Evolutionary conservation across 2,888 invertebrate species (phyloP).

Genomic region (Hemistola chrysoprasaria): DNA sequence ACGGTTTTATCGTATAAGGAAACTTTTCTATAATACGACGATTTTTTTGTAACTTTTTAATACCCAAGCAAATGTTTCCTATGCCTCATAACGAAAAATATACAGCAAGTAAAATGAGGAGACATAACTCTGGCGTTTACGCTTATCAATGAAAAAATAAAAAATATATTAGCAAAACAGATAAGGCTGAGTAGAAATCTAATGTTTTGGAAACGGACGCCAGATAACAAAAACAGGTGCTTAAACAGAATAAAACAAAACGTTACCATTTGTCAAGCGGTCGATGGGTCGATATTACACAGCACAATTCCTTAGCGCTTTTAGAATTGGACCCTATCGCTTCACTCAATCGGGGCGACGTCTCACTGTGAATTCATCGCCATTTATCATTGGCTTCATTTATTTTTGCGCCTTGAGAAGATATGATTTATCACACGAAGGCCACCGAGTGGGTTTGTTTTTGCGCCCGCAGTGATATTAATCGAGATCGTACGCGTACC

Average conservation of each 20-base stretch:
- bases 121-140: no score
- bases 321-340: conserved; percentile 53
- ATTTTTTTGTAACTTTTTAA: conserved; percentile 31
- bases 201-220: not conserved
- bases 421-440: conserved; percentile 79
- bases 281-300: conserved; percentile 12
- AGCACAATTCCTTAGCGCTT: conserved; percentile 30
- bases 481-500: conserved; percentile 78
- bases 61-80: conserved; percentile 11
- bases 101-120: no score
- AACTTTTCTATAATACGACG: conserved; percentile 33
- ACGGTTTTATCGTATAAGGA: conserved; percentile 38
- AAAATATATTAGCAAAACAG: not conserved
- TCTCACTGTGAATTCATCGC: conserved; percentile 60
- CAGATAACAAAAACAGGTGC: conserved; percentile 9
- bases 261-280: conserved; percentile 17
- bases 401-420: conserved; percentile 78
- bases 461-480: conserved; percentile 79
- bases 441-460: conserved; percentile 76
- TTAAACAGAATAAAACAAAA: conserved; percentile 17
- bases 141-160: no score
- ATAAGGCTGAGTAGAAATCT: conserved; percentile 1
- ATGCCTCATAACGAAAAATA: no score
- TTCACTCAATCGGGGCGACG: conserved; percentile 61
- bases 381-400: conserved; percentile 81